Evolutionary conservation across 2,797 vertebrate genomes (phyloP), one percentile per base, ranked within the genome.

Genomic region (Amazonetta brasiliensis): DNA sequence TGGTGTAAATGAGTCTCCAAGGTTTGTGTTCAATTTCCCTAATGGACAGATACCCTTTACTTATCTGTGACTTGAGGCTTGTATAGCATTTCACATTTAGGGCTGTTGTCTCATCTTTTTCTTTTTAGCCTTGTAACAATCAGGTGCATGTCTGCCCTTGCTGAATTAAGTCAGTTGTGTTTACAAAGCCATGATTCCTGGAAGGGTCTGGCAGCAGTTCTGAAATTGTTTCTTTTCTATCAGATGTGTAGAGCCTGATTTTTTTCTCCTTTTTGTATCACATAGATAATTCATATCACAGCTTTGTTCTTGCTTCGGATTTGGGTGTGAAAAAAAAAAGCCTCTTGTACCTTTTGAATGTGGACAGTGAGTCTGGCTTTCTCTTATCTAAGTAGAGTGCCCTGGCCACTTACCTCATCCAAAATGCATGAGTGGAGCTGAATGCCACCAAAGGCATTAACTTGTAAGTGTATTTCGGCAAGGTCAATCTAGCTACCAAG

Each of bases 361-460:
- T 37, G 64, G 77, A 3, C 50, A 37, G 56, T 22, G 62, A 26
- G 50, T 22, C 31, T 59, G 66, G 2, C 6, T 78, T 76, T 5
- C 21, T 41, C n/a, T 28, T 5, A 31, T 63, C 18, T 33, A 26
- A 52, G n/a, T 35, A 52, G 30, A 7, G 3, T 2, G 0, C 9
- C 28, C 9, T 44, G 63, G 33, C 37, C 4, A 2, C 55, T 64
- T 17, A 1, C 41, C 20, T 82, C 67, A 20, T 30, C 71, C 31
- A 44, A 54, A 80, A 52, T 21, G 37, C 2, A 12, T 9, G 67
- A 52, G 62, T 28, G 43, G n/a, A 48, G 12, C 30, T 20, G 17
- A 73, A 64, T 76, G 72, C 23, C 18, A 12, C 9, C 6, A 41
- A 23, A 78, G 58, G 30, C 37, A 9, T 11, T 12, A 35, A 37